phyloP scores from a whole-genome alignment of 2,797 vertebrate genomes.

The Gadopsis marmoratus region DNA sequence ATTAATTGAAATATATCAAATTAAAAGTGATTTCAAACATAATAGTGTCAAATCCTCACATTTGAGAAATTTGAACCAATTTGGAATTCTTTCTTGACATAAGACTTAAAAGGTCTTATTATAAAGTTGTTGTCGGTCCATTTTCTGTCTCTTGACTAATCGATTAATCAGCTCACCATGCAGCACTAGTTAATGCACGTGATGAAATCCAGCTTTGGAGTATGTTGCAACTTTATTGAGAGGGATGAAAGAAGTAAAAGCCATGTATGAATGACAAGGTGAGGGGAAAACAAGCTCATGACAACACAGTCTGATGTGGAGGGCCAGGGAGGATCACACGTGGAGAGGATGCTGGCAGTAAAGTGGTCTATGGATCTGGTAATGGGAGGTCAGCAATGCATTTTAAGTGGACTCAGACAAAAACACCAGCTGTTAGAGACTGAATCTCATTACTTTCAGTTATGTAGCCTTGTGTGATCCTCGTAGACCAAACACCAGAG shows the following conservation, averaged over 20 bases:
- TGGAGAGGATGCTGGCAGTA: neutral
- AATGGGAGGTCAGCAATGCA: neutral
- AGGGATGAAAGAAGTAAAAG: neutral
- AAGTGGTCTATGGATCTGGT: neutral
- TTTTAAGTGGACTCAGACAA: conserved; percentile 13
- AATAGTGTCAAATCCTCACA: neutral
- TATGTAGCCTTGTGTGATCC: conserved; percentile 9
- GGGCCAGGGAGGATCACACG: neutral
- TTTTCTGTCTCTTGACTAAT: neutral
- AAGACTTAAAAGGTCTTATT: too few species aligned
- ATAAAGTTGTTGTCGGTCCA: neutral
- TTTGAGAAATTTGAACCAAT: neutral
- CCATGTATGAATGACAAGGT: neutral
- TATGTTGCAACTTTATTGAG: neutral
- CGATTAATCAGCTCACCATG: neutral
- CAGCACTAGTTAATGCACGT: neutral
- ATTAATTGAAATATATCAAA: neutral
- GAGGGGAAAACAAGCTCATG: neutral
- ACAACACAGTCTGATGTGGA: neutral
- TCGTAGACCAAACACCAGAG: conserved; percentile 14
- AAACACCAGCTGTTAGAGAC: conserved; percentile 27
- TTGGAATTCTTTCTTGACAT: neutral
- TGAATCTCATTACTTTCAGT: conserved; percentile 13
- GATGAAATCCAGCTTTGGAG: neutral
- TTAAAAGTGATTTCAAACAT: neutral